Base-by-base conservation (phyloP, 2,888 invertebrate species). In the Stomorhina lunata region DNA sequence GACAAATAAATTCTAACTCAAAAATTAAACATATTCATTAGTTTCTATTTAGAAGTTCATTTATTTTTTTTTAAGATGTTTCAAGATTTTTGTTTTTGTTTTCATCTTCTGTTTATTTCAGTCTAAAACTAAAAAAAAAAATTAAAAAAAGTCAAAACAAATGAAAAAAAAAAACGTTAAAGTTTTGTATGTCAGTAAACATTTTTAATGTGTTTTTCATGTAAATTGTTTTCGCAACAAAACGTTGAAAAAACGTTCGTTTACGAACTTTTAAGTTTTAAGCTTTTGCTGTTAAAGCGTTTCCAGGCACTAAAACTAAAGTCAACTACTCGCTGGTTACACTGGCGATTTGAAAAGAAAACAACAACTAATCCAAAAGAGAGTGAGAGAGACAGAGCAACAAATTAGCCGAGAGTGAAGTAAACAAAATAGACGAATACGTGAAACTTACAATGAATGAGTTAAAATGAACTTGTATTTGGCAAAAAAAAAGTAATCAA, bases 141-240 rank as follows among this genome's bases (percentile, higher is more conserved):
- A 45, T 1, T 15, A 48, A 55, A 50, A 71, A 68, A 50, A 76
- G 27, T 48, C 48, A 15, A 40, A 57, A 40, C 25, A 55, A 40
- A 37, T 27, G 50, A 40, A n/a, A 29, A 45, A 45, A 37, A 57
- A 57, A 32, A 55, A 73, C 7, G 63, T 40, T 63, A 45, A 82
- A 82, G 75, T 75, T 82, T 82, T 82, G 79, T 82, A 76, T 82
- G 82, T 76, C 82, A 82, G 82, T 82, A 82, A 82, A 79, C 79
- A 82, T 37, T 82, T 82, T 76, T 82, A 82, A 82, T 82, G 82
- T 82, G 66, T 75, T 82, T 82, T 79, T 82, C 82, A 76, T 82
- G 82, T 82, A 82, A 82, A 79, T 71, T 79, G 75, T 82, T 79
- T 81, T 79, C 75, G 71, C 78, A 82, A 82, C 75, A 82, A 82